Evolutionary conservation across 1,140 invertebrate genomes (phyloP), one percentile per base, ranked within the genome.

Genomic region (Eufriesea mexicana): DNA sequence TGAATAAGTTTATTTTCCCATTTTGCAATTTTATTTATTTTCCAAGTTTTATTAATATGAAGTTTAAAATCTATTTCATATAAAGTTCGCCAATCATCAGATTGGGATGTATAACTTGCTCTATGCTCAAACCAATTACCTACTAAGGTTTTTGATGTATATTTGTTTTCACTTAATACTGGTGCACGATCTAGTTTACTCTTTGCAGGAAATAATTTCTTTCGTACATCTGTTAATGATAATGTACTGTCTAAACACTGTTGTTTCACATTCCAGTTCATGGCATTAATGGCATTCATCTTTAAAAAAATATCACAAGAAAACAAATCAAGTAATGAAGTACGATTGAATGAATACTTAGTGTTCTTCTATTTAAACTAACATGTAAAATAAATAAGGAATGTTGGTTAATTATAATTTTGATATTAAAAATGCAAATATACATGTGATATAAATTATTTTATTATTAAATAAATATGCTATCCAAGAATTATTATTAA

Each of bases 41-140:
- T 57, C 61, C 64, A 83, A 35, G 81, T 70, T 42, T 84, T 61
- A 18, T 67, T 80, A 16, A 64, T 25, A 54, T 83, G 57, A 54
- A 25, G 12, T 64, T 55, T 82, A 70, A 83, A 86, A 77, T 86
- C 70, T n/a, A 25, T n/a, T 35, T 84, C 79, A 20, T 89, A 90
- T n/a, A 57, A 66, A 45, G 77, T 85, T 71, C 47, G 85, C 86
- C 86, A 89, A 70, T 88, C 54, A 76, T 86, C 57, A 7, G 20
- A 25, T 54, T 54, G 28, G 28, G 61, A 49, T 35, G 25, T 71
- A 59, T 28, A 66, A 45, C 45, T 28, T 25, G 59, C 49, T 59
- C 85, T 81, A 57, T 80, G 83, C 12, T 91, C 86, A 72, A 84
- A 82, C 89, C 88, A 90, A 89, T 91, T 86, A 23, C 88, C 89